Evolutionary conservation across 1,140 invertebrate species (phyloP).

Genomic region (Drosophila dunni): DNA sequence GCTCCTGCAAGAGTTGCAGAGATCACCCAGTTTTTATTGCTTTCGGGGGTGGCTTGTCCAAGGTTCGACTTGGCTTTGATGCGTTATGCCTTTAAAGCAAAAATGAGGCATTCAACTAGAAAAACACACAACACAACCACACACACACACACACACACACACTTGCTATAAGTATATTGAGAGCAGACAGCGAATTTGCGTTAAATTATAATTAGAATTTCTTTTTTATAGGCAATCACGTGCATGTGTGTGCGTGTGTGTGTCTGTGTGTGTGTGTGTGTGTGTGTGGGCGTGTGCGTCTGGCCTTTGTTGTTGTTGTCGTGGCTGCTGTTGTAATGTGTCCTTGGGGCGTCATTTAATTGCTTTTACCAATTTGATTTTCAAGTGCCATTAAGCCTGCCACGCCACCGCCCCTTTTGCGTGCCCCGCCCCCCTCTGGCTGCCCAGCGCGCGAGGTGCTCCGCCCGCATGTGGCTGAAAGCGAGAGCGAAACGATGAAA

Average conservation of each 20-base stretch:
- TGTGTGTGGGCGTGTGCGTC: slow-evolving; percentile 34
- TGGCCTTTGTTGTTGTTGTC: slow-evolving; percentile 44
- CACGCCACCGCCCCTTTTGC: slow-evolving; percentile 44
- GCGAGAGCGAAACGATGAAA: slow-evolving; percentile 58
- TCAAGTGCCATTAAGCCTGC: slow-evolving; percentile 83
- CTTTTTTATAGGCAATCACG: slow-evolving; percentile 81
- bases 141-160: slow-evolving; percentile 30
- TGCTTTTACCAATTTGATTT: slow-evolving; percentile 85
- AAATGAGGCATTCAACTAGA: slow-evolving; percentile 64
- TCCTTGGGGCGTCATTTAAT: slow-evolving; percentile 85
- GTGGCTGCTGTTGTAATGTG: slow-evolving; percentile 77
- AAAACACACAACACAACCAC: slow-evolving; percentile 40
- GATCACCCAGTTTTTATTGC: slow-evolving; percentile 24
- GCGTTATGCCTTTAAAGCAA: slow-evolving; percentile 52
- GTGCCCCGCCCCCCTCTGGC: not conserved
- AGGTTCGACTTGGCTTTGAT: slow-evolving; percentile 56
- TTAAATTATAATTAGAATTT: slow-evolving; percentile 84
- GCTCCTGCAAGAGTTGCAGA: not conserved
- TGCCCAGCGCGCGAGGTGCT: not conserved
- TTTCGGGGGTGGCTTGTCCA: slow-evolving; percentile 50
- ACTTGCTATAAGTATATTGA: slow-evolving; percentile 12
- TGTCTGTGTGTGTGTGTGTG: slow-evolving; percentile 24
- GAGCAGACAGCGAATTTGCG: slow-evolving; percentile 73
- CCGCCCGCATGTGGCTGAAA: slow-evolving; percentile 65
- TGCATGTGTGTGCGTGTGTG: slow-evolving; percentile 30